These are phyloP conservation scores for Muscina levida DNA, from an alignment of 2,888 invertebrate species.

Conservation along the genomic window DNA sequence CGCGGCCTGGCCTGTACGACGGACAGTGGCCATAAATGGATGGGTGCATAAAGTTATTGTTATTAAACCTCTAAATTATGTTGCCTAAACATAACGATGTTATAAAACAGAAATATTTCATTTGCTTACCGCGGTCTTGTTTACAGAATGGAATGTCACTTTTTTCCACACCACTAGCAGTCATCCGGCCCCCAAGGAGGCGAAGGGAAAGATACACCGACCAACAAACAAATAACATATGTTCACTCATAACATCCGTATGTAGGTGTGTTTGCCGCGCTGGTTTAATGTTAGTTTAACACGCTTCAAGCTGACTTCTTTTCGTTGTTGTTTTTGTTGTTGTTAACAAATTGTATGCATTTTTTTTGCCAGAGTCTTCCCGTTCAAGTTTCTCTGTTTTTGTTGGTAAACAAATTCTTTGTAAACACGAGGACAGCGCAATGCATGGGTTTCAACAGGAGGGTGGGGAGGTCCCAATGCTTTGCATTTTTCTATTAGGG, in stretches of 20 bases:
- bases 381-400: not conserved
- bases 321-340: no score
- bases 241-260: not conserved
- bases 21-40: not conserved
- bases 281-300: slow-evolving; percentile 33
- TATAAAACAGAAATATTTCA: slow-evolving; percentile 21
- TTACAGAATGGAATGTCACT: not conserved
- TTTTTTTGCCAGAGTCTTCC: slow-evolving; percentile 1
- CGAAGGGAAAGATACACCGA: not conserved
- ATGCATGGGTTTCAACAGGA: no score
- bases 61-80: slow-evolving; percentile 25
- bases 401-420: slow-evolving; percentile 36
- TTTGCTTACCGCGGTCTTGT: slow-evolving; percentile 44
- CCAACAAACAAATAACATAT: slow-evolving; percentile 3
- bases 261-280: slow-evolving; percentile 4
- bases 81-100: slow-evolving; percentile 29
- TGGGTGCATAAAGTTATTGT: slow-evolving; percentile 16
- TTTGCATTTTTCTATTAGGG: slow-evolving; percentile 15
- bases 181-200: slow-evolving; percentile 7
- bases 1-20: not conserved
- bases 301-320: slow-evolving; percentile 17
- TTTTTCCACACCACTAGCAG: not conserved
- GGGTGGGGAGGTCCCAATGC: not conserved
- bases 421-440: not conserved
- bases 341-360: slow-evolving; percentile 25